Evolutionary conservation across 2,888 invertebrate genomes (phyloP).

Genomic region (Polydrusus pterygomalis): DNA sequence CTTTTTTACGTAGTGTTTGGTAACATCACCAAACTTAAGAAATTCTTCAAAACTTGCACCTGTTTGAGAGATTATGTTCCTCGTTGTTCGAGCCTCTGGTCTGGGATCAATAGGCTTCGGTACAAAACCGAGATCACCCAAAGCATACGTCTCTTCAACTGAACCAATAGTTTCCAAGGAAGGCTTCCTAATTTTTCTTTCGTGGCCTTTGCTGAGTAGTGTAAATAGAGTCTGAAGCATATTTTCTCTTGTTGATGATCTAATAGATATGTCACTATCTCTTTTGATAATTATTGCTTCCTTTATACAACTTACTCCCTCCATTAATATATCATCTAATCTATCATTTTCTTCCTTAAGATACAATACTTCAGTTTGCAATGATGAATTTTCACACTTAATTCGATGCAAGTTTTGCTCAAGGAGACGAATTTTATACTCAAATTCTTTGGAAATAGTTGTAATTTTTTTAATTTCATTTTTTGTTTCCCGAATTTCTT

Average conservation of each 20-base stretch:
- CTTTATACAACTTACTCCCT: slow-evolving; percentile 78
- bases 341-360: slow-evolving; percentile 74
- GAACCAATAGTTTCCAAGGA: slow-evolving; percentile 71
- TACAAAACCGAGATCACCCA: slow-evolving; percentile 81
- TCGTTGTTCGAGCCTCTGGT: slow-evolving; percentile 63
- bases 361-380: slow-evolving; percentile 71
- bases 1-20: not conserved
- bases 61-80: slow-evolving; percentile 64
- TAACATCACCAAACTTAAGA: slow-evolving; percentile 36
- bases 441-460: slow-evolving; percentile 54
- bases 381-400: slow-evolving; percentile 72
- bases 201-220: slow-evolving; percentile 67
- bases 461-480: slow-evolving; percentile 56
- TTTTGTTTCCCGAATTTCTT: slow-evolving; percentile 53
- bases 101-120: slow-evolving; percentile 72
- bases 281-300: slow-evolving; percentile 74
- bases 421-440: slow-evolving; percentile 64
- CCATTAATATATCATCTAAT: slow-evolving; percentile 76
- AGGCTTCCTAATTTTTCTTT: slow-evolving; percentile 68
- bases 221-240: slow-evolving; percentile 71
- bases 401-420: slow-evolving; percentile 77
- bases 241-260: slow-evolving; percentile 74
- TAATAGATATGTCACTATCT: slow-evolving; percentile 72
- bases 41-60: slow-evolving; percentile 63
- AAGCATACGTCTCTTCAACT: slow-evolving; percentile 73